Conservation (phyloP, 2,113 vertebrate species). For the Argyrosomus japonicus region DNA sequence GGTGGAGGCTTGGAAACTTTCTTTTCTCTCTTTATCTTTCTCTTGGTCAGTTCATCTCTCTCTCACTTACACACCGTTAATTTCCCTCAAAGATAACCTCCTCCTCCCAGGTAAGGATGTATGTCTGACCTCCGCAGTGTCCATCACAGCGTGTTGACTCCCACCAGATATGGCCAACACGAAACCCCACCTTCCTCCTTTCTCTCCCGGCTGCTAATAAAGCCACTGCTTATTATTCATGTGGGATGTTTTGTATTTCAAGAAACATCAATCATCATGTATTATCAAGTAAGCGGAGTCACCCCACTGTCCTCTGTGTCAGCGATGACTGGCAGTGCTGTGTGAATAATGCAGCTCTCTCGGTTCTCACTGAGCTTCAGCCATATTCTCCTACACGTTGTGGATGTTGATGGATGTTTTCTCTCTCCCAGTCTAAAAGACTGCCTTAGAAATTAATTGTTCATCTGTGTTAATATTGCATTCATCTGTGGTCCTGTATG, state of each 20-base stretch:
- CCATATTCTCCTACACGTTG: constrained; percentile 39
- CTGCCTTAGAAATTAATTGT: not conserved
- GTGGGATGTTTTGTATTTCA: constrained; percentile 61
- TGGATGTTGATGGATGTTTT: constrained; percentile 46
- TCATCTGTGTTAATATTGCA: not conserved
- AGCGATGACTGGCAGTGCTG: constrained; percentile 56
- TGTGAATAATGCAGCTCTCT: constrained; percentile 66
- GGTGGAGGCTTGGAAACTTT: constrained; percentile 10
- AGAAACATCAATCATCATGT: constrained; percentile 68
- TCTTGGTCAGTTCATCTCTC: not conserved
- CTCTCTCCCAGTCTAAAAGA: not conserved
- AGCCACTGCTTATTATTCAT: constrained; percentile 53
- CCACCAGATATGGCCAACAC: not conserved
- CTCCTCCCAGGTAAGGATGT: constrained; percentile 42
- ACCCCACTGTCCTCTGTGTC: constrained; percentile 67
- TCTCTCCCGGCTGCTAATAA: not conserved
- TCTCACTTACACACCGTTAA: constrained; percentile 29
- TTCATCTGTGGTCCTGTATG: not conserved
- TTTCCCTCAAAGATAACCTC: constrained; percentile 56
- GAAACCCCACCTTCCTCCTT: constrained; percentile 9
- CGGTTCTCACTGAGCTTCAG: constrained; percentile 39
- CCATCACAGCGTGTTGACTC: constrained; percentile 4
- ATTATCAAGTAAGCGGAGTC: constrained; percentile 73
- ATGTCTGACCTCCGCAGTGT: constrained; percentile 41
- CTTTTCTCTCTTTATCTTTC: constrained; percentile 1